A percentile compares a stretch with the other conserved stretches of the same genome.
Evolutionary conservation across 2,797 vertebrate genomes (phyloP).

Genomic region (Hippoglossus hippoglossus): DNA sequence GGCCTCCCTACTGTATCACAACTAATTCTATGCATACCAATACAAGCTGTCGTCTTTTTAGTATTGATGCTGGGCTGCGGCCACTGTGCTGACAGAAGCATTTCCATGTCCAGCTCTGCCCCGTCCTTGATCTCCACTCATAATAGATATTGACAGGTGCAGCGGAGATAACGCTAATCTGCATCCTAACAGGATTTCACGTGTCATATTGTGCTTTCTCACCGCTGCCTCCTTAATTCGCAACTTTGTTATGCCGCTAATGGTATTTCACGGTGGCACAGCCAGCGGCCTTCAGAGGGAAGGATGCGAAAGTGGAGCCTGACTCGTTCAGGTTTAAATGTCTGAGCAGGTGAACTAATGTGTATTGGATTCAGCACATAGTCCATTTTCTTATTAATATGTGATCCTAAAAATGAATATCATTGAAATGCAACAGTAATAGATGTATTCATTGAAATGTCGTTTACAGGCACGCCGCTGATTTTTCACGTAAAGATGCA

Average conservation of each 20-base stretch:
- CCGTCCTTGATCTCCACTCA: slow-evolving; percentile 58
- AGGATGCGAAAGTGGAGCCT: neutral
- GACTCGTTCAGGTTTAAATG: slow-evolving; percentile 8
- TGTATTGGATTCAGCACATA: slow-evolving; percentile 1
- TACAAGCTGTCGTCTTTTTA: too few species aligned
- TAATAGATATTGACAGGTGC: slow-evolving; percentile 72
- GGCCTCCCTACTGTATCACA: too few species aligned
- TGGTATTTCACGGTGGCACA: slow-evolving; percentile 47
- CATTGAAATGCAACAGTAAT: neutral
- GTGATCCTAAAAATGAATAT: neutral
- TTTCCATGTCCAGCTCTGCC: slow-evolving; percentile 52
- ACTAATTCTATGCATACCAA: too few species aligned
- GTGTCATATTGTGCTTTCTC: slow-evolving; percentile 52
- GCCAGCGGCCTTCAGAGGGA: slow-evolving; percentile 27
- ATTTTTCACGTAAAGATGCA: too few species aligned
- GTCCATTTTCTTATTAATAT: neutral
- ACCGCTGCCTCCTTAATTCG: slow-evolving; percentile 18
- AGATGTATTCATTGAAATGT: neutral
- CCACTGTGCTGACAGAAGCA: slow-evolving; percentile 66
- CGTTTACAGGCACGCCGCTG: too few species aligned
- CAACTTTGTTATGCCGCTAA: slow-evolving; percentile 56
- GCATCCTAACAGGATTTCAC: slow-evolving; percentile 67
- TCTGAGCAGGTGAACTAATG: slow-evolving; percentile 24
- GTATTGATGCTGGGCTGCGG: neutral
- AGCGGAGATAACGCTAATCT: slow-evolving; percentile 66